Evolutionary conservation across 2,888 invertebrate genomes (phyloP).

Genomic region (Lamellibrachia satsuma): DNA sequence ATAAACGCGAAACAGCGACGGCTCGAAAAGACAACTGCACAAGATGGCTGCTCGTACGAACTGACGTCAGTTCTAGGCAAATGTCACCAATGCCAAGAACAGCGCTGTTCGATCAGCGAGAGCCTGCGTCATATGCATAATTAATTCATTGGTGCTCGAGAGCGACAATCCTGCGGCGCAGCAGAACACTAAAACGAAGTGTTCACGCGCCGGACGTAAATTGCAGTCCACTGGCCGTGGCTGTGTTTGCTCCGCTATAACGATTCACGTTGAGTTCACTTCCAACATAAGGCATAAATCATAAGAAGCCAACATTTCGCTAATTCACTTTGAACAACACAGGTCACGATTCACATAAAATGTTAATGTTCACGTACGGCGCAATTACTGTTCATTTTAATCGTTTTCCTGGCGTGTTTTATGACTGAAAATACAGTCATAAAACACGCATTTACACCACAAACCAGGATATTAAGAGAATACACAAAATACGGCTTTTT

Average conservation of each 20-base stretch:
- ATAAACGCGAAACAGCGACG: not conserved
- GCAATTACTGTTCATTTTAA: not conserved
- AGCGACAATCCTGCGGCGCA: not conserved
- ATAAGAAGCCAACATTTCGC: no score
- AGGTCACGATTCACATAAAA: not conserved
- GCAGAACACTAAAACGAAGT: not conserved
- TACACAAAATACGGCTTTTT: no score
- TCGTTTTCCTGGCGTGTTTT: not conserved
- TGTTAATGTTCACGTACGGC: not conserved
- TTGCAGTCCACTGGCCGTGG: not conserved
- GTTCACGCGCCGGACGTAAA: not conserved
- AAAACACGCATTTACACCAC: no score
- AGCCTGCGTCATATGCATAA: not conserved
- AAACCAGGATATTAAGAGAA: no score
- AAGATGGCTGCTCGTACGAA: not conserved
- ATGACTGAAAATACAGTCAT: not conserved
- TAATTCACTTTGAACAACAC: not conserved
- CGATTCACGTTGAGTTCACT: not conserved
- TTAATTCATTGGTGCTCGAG: not conserved
- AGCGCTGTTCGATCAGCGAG: not conserved
- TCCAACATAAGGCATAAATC: not conserved
- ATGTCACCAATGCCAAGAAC: not conserved
- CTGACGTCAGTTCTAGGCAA: constrained; percentile 17
- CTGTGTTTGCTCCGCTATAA: not conserved
- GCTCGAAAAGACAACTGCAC: not conserved